These are phyloP conservation scores for Papilio gigon DNA, from an alignment of 2,888 invertebrate species.

Conservation along the genomic window DNA sequence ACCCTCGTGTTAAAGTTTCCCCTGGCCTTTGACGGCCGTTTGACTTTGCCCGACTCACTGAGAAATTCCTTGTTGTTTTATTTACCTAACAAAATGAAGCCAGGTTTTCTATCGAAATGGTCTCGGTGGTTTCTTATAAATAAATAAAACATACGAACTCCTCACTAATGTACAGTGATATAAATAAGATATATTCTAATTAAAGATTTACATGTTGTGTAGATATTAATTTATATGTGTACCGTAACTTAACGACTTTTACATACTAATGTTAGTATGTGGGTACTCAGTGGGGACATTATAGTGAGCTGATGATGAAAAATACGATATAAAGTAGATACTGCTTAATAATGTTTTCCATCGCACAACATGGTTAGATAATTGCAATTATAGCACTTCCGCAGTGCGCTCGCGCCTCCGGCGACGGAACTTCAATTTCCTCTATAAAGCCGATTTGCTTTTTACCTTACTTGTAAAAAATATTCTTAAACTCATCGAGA, in stretches of 20 bases:
- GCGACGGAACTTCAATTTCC: constrained; percentile 78
- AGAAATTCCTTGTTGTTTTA: constrained; percentile 56
- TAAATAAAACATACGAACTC: constrained; percentile 45
- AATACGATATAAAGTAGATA: not conserved
- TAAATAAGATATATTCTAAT: constrained; percentile 2
- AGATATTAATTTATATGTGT: not conserved
- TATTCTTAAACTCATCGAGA: not conserved
- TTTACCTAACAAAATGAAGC: constrained; percentile 55
- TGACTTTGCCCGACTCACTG: constrained; percentile 50
- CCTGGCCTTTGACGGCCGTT: constrained; percentile 17
- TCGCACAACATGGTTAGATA: constrained; percentile 53
- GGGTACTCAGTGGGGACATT: too few species aligned
- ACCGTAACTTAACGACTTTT: not conserved
- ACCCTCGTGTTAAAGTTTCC: constrained; percentile 56
- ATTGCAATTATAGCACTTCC: constrained; percentile 62
- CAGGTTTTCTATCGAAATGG: constrained; percentile 44
- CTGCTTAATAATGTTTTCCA: constrained; percentile 37
- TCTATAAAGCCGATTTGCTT: constrained; percentile 69
- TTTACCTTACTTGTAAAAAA: constrained; percentile 56
- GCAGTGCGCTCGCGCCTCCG: constrained; percentile 65
- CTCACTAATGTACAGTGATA: constrained; percentile 35
- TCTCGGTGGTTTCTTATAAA: constrained; percentile 43
- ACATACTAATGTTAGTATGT: too few species aligned
- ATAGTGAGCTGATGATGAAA: too few species aligned
- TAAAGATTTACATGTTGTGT: not conserved